Conservation (phyloP, 2,113 vertebrate genomes). For the Dicerorhinus sumatrensis region DNA sequence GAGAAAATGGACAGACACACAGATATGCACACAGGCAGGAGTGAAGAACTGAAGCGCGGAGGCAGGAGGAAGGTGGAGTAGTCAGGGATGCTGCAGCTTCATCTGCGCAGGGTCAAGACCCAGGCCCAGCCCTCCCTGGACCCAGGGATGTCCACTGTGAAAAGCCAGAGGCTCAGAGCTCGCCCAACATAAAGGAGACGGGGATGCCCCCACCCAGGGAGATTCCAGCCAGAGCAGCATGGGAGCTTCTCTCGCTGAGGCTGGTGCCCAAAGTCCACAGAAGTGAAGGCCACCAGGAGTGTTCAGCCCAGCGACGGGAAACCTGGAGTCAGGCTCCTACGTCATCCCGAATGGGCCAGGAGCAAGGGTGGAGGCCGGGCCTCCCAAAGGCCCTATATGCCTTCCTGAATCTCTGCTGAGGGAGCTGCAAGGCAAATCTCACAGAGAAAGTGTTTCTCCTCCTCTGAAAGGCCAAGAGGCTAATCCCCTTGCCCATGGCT, state of each 20-base stretch:
- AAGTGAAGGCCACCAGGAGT: not conserved
- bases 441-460: not conserved
- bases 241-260: not conserved
- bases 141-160: not conserved
- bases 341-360: not conserved
- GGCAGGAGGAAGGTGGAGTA: not conserved
- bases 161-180: not conserved
- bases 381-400: not conserved
- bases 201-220: not conserved
- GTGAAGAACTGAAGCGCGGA: not conserved
- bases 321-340: not conserved
- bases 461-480: not conserved
- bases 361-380: not conserved
- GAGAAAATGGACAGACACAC: constrained; percentile 36
- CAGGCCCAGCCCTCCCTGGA: fast-evolving
- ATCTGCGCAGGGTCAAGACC: not conserved
- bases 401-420: not conserved
- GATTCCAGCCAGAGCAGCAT: not conserved
- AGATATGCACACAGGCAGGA: not conserved
- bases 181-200: not conserved
- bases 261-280: not conserved
- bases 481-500: not conserved
- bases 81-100: not conserved
- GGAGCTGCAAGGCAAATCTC: not conserved
- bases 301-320: not conserved